phyloP scores from a whole-genome alignment of 2,113 vertebrate species.

The Pogona vitticeps region DNA sequence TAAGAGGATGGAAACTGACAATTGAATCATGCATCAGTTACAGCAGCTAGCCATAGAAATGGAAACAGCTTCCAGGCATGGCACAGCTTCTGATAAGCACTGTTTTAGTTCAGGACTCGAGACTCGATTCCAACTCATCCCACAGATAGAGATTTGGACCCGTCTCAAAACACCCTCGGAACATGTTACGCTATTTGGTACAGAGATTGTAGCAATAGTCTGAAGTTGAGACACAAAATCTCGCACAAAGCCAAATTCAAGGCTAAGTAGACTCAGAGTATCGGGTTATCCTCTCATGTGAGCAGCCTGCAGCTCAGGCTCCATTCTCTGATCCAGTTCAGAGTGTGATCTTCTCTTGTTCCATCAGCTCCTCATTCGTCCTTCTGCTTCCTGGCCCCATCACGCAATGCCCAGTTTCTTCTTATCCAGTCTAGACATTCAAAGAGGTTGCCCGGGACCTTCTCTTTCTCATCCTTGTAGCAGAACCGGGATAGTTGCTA shows the following conservation, averaged over 20 bases:
- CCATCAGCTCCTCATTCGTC: not conserved
- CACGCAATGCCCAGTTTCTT: not conserved
- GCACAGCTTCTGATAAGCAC: not conserved
- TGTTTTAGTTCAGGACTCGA: not conserved
- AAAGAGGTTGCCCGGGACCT: not conserved
- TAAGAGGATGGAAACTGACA: not conserved
- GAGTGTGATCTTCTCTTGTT: not conserved
- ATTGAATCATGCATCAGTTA: not conserved
- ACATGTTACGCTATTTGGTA: not conserved
- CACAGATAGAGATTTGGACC: not conserved
- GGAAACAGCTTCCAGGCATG: slow-evolving; percentile 9
- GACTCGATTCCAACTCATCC: not conserved
- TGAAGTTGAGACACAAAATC: not conserved
- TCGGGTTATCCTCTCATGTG: not conserved
- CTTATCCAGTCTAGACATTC: not conserved
- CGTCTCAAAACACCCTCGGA: not conserved
- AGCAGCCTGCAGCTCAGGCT: not conserved
- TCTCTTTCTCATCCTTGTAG: not conserved
- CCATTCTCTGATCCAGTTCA: not conserved
- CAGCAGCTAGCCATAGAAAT: not conserved
- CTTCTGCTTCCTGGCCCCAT: not conserved
- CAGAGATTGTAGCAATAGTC: too few species aligned
- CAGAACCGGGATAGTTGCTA: not conserved
- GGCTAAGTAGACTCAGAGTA: not conserved
- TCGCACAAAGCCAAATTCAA: not conserved